Evolutionary conservation across 2,113 vertebrate species (phyloP).

Genomic region (Gallinago paraguaiae): DNA sequence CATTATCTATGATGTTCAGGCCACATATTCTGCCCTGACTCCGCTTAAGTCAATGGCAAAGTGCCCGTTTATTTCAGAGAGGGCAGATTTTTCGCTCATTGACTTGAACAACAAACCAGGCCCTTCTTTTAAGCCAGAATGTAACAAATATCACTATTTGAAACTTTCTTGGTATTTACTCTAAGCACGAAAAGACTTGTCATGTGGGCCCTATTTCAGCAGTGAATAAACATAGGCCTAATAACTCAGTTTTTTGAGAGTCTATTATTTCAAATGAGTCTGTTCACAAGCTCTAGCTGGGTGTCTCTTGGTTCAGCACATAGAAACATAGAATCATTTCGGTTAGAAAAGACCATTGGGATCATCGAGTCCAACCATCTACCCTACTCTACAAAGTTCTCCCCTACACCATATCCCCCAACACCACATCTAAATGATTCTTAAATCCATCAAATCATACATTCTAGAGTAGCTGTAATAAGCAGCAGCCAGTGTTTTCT

Average conservation of each 20-base stretch:
- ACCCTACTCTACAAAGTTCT: no score
- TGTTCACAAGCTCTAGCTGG: background rate
- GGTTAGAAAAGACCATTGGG: no score
- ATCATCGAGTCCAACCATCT: no score
- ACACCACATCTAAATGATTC: no score
- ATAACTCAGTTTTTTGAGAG: background rate
- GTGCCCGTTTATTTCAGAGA: background rate
- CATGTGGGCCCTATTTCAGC: background rate
- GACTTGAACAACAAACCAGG: background rate
- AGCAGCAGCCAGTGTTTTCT: background rate
- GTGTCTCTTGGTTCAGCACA: background rate
- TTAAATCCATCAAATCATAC: background rate
- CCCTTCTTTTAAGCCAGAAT: background rate
- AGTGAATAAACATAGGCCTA: background rate
- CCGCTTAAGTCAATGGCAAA: background rate
- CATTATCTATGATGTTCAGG: background rate
- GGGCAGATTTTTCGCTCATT: background rate
- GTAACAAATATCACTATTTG: background rate
- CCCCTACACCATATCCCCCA: no score
- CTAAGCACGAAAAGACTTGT: background rate
- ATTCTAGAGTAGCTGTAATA: background rate
- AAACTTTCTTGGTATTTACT: background rate
- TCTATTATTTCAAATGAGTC: background rate
- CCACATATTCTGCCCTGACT: background rate
- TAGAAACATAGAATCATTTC: no score